Evolutionary conservation across 2,888 invertebrate species (phyloP).

Genomic region (Eulithis testata): DNA sequence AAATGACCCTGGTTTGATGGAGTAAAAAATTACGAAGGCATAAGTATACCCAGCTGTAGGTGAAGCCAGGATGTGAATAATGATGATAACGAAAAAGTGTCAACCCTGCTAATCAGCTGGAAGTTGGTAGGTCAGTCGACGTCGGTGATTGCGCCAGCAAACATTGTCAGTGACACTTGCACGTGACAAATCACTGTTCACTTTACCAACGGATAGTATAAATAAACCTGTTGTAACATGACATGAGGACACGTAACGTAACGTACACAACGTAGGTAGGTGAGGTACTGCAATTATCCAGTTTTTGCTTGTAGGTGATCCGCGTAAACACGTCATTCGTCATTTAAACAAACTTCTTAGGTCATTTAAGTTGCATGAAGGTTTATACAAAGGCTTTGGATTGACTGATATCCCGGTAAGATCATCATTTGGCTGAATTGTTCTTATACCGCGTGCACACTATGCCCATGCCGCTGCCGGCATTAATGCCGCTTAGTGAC

Average conservation of each 20-base stretch:
- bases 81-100: not conserved
- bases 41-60: too few relatives aligned
- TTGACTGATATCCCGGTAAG: too few relatives aligned
- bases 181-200: constrained; percentile 49
- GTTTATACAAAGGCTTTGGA: too few relatives aligned
- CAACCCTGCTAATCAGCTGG: constrained; percentile 33
- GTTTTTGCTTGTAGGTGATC: too few relatives aligned
- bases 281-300: too few relatives aligned
- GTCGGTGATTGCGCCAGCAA: constrained; percentile 44
- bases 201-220: constrained; percentile 45
- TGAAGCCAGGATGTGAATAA: too few relatives aligned
- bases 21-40: not conserved
- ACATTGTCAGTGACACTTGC: constrained; percentile 35
- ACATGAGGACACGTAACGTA: constrained; percentile 1
- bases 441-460: too few relatives aligned
- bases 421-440: too few relatives aligned
- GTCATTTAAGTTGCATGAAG: too few relatives aligned
- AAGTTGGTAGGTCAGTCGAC: constrained; percentile 47
- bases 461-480: too few relatives aligned
- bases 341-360: not conserved
- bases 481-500: too few relatives aligned
- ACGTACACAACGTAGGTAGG: too few relatives aligned
- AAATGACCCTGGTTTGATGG: not conserved
- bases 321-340: not conserved
- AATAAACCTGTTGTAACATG: constrained; percentile 48